phyloP scores from a whole-genome alignment of 1,140 invertebrate genomes.

The Lineus longissimus region DNA sequence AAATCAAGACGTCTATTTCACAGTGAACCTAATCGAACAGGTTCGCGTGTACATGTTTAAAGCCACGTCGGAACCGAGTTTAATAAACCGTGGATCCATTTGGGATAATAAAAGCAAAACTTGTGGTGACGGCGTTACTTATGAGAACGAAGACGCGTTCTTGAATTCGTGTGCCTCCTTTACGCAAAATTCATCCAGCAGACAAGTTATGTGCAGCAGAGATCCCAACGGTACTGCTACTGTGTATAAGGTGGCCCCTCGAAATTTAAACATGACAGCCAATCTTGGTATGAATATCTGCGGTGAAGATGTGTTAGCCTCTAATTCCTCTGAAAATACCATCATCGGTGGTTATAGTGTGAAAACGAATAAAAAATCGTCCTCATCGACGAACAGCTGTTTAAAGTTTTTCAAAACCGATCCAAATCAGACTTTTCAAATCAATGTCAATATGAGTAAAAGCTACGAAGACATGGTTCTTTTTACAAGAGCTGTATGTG shows the following conservation, averaged over 20 bases:
- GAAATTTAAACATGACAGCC: constrained; percentile 1
- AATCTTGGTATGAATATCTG: not conserved
- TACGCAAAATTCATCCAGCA: not conserved
- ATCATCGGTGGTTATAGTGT: too few relatives aligned
- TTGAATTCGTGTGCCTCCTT: not conserved
- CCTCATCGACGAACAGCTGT: too few relatives aligned
- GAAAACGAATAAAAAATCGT: too few relatives aligned
- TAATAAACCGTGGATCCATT: constrained; percentile 7
- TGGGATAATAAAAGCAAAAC: not conserved
- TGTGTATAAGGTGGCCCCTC: not conserved
- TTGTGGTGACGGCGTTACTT: not conserved
- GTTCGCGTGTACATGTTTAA: constrained; percentile 3
- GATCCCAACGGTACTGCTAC: constrained; percentile 5
- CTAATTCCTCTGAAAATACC: too few relatives aligned
- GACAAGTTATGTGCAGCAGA: constrained; percentile 5
- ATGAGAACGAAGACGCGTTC: constrained; percentile 1
- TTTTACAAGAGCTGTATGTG: constrained; percentile 7
- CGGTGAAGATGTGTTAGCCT: too few relatives aligned
- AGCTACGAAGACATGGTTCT: constrained; percentile 7
- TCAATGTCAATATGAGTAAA: constrained; percentile 6
- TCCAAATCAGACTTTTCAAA: constrained; percentile 2
- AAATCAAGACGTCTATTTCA: constrained; percentile 2
- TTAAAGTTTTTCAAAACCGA: constrained; percentile 3
- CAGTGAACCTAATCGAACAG: constrained; percentile 5
- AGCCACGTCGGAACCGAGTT: constrained; percentile 2